Evolutionary conservation across 2,888 invertebrate genomes (phyloP).

Genomic region (Phrixothrix hirtus): DNA sequence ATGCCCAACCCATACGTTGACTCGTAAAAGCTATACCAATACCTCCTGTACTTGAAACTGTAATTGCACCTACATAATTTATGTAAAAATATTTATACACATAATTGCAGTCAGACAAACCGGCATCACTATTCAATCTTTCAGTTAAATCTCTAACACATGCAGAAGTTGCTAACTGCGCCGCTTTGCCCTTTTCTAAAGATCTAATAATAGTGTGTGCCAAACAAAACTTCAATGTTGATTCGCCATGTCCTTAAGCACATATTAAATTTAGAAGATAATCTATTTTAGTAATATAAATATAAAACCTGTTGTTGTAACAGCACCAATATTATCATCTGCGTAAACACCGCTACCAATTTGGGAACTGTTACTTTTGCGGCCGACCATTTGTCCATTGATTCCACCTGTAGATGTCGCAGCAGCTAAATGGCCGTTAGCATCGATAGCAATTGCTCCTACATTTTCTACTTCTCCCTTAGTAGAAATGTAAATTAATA

Average conservation of each 20-base stretch:
- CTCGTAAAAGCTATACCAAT: slow-evolving; percentile 72
- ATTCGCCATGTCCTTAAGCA: slow-evolving; percentile 89
- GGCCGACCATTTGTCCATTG: slow-evolving; percentile 76
- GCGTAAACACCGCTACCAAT: slow-evolving; percentile 78
- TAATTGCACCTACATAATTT: too few relatives aligned
- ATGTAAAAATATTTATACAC: too few relatives aligned
- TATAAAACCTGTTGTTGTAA: slow-evolving; percentile 81
- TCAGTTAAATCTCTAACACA: slow-evolving; percentile 69
- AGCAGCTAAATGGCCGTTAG: slow-evolving; percentile 71
- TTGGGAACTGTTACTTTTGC: slow-evolving; percentile 77
- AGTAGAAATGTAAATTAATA: too few relatives aligned
- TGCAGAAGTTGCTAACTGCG: slow-evolving; percentile 66
- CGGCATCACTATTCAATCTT: slow-evolving; percentile 72
- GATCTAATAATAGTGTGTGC: slow-evolving; percentile 71
- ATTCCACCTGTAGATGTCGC: slow-evolving; percentile 87
- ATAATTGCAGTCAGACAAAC: too few relatives aligned
- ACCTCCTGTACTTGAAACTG: slow-evolving; percentile 66
- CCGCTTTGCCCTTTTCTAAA: slow-evolving; percentile 64
- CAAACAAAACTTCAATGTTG: slow-evolving; percentile 76
- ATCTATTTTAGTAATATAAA: too few relatives aligned
- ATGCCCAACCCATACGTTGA: slow-evolving; percentile 71
- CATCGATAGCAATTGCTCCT: slow-evolving; percentile 81
- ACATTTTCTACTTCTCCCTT: too few relatives aligned
- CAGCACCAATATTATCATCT: slow-evolving; percentile 73
- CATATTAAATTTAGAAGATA: too few relatives aligned